phyloP scores from a whole-genome alignment of 2,113 vertebrate species.

The Acinonyx jubatus region DNA sequence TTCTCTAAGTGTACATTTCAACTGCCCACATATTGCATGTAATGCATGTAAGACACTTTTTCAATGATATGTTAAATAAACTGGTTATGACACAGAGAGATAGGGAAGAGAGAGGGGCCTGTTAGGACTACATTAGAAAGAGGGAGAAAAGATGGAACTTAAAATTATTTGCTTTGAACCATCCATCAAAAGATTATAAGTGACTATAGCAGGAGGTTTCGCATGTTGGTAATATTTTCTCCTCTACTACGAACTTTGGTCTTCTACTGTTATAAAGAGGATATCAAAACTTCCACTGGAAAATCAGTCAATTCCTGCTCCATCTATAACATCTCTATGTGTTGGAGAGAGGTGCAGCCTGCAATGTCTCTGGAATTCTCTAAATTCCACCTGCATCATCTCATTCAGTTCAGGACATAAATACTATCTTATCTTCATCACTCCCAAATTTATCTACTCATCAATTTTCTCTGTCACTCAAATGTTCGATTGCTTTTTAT shows the following conservation, averaged over 20 bases:
- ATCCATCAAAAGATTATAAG: neutral
- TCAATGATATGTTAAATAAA: neutral
- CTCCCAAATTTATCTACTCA: neutral
- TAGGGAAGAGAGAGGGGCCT: neutral
- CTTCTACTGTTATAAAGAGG: neutral
- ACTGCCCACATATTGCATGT: neutral
- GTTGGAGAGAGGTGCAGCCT: neutral
- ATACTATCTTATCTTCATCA: neutral
- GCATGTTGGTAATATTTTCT: neutral
- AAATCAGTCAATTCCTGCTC: neutral
- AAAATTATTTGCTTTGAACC: neutral
- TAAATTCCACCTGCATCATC: neutral
- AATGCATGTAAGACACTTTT: neutral
- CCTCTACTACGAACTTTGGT: neutral
- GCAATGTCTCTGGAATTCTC: neutral
- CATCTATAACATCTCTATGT: neutral
- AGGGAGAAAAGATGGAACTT: neutral
- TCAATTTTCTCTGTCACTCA: neutral
- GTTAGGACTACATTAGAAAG: neutral
- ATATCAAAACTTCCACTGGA: neutral
- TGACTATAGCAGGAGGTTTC: neutral
- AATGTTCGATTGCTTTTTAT: neutral
- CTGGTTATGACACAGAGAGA: neutral
- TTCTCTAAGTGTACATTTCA: neutral
- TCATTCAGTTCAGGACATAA: neutral